Percentiles rank a stretch among this genome's conserved stretches.
Conservation (phyloP, 92 coral and sea anemone genomes). For the Epizoanthus scotinus region DNA sequence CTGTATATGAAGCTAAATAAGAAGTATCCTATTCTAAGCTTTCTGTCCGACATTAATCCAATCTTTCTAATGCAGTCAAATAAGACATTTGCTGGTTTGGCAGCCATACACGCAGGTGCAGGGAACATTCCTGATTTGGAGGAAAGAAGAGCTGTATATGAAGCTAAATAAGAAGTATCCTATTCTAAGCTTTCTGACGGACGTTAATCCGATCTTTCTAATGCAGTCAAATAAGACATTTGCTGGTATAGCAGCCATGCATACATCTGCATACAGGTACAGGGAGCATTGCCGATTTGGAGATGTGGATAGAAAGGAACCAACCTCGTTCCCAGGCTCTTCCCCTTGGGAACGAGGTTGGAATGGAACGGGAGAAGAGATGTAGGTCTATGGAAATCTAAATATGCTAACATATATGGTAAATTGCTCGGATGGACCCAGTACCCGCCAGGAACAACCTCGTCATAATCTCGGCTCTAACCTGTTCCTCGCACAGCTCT, state of each 20-base stretch:
- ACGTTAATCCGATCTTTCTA: constrained; percentile 58
- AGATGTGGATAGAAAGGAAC: too few relatives aligned
- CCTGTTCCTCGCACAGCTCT: constrained; percentile 68
- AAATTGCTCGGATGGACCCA: constrained; percentile 89
- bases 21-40: constrained; percentile 48
- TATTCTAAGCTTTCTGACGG: constrained; percentile 60
- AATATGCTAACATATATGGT: constrained; percentile 89
- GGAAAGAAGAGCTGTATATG: constrained; percentile 35
- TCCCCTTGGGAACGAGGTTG: too few relatives aligned
- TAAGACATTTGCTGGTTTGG: constrained; percentile 69
- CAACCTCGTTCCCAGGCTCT: too few relatives aligned
- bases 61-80: constrained; percentile 67
- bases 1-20: not conserved
- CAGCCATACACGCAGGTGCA: constrained; percentile 69
- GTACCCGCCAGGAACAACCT: constrained; percentile 66
- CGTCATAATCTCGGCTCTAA: constrained; percentile 51
- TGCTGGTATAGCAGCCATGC: constrained; percentile 65
- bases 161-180: constrained; percentile 28
- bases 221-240: constrained; percentile 76
- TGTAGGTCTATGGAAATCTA: constrained; percentile 72
- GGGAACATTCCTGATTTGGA: constrained; percentile 49
- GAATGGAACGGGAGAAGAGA: too few relatives aligned
- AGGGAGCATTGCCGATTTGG: constrained; percentile 46
- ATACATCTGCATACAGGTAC: constrained; percentile 76
- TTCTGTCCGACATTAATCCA: constrained; percentile 70